Base-by-base conservation (phyloP, 1,140 invertebrate species). In the Doryteuthis pealeii region DNA sequence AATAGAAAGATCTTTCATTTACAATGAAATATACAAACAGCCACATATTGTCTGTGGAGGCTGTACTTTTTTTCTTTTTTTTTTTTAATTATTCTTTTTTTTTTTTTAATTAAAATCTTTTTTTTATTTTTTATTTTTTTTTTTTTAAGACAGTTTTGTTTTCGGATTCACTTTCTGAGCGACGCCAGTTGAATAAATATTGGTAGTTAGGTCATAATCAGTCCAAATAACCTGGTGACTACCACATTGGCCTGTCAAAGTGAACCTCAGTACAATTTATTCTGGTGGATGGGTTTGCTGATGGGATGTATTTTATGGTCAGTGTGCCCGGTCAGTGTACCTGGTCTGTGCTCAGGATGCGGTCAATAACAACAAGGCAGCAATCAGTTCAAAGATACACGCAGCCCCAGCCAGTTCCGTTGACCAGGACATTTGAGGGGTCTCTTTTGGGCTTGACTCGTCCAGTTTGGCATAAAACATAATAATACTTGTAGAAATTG, bases 381-480 rank as follows among this genome's bases (percentile, higher is more conserved):
- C 72, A 28, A 67, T 45, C 18, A 80, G 72, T 71, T 80, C 70
- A 45, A 76, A 71, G 6, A 78, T 18, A 73, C 79, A 77, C 1
- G 77, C 74, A 28, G 71, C 62, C 26, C 68, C 77, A 26, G 79
- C 79, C 18, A 76, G 54, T 1, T 77, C 58, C 2, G 79, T 70
- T 45, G 79, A 80, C 79, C 79, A 80, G 22, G 70, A 75, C 10
- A 80, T 76, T 65, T 80, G 49, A 28, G 79, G 79, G 22, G 40
- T 71, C 5, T 49, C 72, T 14, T 65, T 45, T 45, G 74, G 58
- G 73, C 74, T 75, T 0, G 76, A 77, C 65, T 80, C 79, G 26
- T 80, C 77, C 15, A 80, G 70, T 66, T 80, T 80, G 4, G 76
- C 73, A 76, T 80, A 80, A 70, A 80, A 80, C 69, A 80, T 74